Conservation (phyloP, 2,797 vertebrate genomes). For the Novumbra hubbsi region DNA sequence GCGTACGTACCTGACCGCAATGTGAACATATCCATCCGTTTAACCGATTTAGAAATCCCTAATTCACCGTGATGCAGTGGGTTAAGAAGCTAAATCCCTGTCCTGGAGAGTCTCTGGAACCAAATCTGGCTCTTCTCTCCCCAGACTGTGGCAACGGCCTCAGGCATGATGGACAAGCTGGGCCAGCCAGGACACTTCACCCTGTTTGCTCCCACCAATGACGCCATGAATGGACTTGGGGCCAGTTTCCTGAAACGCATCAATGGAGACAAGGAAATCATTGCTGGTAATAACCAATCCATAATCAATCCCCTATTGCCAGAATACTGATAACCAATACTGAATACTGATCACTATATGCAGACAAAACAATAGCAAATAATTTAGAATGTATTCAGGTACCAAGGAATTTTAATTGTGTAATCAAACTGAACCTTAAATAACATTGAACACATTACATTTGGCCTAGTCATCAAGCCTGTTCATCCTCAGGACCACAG, state of each 20-base stretch:
- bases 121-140: background rate
- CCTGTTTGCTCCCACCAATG: constrained; percentile 91
- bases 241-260: constrained; percentile 79
- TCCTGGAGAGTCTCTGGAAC: too few species aligned
- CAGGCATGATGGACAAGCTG: constrained; percentile 79
- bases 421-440: too few species aligned
- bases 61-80: too few species aligned
- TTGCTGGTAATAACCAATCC: constrained; percentile 78
- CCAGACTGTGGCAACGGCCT: constrained; percentile 76
- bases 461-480: background rate
- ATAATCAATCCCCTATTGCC: background rate
- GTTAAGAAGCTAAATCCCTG: too few species aligned
- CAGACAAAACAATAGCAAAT: background rate
- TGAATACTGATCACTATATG: too few species aligned
- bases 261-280: constrained; percentile 80
- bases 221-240: constrained; percentile 82
- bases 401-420: too few species aligned
- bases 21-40: background rate
- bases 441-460: too few species aligned
- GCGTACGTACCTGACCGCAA: constrained; percentile 64
- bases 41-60: too few species aligned
- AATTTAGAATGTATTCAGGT: background rate
- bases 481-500: background rate
- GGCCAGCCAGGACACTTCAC: constrained; percentile 86
- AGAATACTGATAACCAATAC: background rate